Percentiles rank a stretch among this genome's conserved stretches.
phyloP scores from a whole-genome alignment of 2,888 invertebrate species.

The Cerceris ruficornis region DNA sequence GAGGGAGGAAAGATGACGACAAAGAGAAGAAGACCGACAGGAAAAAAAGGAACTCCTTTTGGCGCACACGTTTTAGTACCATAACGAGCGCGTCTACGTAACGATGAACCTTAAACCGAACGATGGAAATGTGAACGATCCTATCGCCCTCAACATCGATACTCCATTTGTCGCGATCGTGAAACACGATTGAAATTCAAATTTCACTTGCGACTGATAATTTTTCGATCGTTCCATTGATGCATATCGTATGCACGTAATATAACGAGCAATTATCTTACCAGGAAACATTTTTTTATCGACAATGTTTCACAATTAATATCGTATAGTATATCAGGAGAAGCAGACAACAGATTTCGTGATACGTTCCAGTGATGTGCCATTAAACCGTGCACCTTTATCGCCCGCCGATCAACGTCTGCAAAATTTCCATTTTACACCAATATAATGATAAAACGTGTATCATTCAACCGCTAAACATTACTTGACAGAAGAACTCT shows the following conservation, averaged over 20 bases:
- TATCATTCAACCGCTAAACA: too few relatives aligned
- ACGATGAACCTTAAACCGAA: constrained; percentile 55
- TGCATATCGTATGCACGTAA: constrained; percentile 42
- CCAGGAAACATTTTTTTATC: constrained; percentile 6
- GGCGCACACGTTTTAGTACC: constrained; percentile 44
- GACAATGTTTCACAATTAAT: not conserved
- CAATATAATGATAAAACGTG: too few relatives aligned
- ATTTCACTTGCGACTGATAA: constrained; percentile 41
- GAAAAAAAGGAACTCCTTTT: constrained; percentile 26
- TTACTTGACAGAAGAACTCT: too few relatives aligned
- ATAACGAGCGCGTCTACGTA: constrained; percentile 58
- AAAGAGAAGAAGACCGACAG: constrained; percentile 27
- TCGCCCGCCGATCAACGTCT: too few relatives aligned
- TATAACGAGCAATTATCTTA: constrained; percentile 6
- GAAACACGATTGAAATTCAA: constrained; percentile 64
- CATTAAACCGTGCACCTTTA: too few relatives aligned
- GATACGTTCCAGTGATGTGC: too few relatives aligned
- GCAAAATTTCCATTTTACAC: too few relatives aligned
- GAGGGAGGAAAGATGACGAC: constrained; percentile 14
- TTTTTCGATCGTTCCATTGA: constrained; percentile 26
- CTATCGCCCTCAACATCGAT: constrained; percentile 31
- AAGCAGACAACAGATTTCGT: too few relatives aligned
- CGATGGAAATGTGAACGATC: constrained; percentile 43
- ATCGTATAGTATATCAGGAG: too few relatives aligned
- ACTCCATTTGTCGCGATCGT: constrained; percentile 64